These are phyloP conservation scores for Cinclus cinclus DNA, from an alignment of 2,113 vertebrate species.

Conservation along the genomic window DNA sequence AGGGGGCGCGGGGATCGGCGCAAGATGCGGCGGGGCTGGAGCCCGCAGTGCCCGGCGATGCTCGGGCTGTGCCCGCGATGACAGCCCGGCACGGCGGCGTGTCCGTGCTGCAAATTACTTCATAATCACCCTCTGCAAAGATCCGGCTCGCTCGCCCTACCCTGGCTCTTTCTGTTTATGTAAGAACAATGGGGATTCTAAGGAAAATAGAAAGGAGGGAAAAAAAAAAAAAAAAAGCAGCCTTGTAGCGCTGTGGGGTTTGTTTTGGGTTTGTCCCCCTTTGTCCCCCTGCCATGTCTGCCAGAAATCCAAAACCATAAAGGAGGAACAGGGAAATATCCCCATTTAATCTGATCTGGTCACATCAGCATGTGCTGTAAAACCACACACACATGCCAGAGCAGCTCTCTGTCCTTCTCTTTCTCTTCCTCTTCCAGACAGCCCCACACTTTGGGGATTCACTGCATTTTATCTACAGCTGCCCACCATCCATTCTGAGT, in stretches of 20 bases:
- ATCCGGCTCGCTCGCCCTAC: not conserved
- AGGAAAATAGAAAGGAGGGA: accelerated
- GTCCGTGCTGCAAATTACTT: not conserved
- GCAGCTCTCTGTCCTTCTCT: not conserved
- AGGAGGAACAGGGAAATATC: not conserved
- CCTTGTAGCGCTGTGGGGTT: not conserved
- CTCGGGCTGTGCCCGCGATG: not conserved
- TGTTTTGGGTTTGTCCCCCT: not conserved
- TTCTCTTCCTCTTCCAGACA: not conserved
- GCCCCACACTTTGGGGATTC: not conserved
- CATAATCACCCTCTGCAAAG: not conserved
- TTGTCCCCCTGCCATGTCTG: not conserved
- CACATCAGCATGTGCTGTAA: not conserved
- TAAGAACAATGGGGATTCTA: not conserved
- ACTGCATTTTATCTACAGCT: not conserved
- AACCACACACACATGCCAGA: not conserved
- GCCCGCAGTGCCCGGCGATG: not conserved
- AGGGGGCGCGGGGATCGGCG: not conserved
- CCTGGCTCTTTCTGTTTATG: not conserved
- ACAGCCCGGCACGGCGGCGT: not conserved
- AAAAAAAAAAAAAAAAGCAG: not conserved
- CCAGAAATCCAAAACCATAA: not conserved
- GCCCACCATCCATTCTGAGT: not conserved
- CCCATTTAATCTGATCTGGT: not conserved
- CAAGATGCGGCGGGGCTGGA: not conserved